Percentiles rank a stretch among this genome's conserved stretches.
Evolutionary conservation across 2,113 vertebrate species (phyloP).

Genomic region (Gavia stellata): DNA sequence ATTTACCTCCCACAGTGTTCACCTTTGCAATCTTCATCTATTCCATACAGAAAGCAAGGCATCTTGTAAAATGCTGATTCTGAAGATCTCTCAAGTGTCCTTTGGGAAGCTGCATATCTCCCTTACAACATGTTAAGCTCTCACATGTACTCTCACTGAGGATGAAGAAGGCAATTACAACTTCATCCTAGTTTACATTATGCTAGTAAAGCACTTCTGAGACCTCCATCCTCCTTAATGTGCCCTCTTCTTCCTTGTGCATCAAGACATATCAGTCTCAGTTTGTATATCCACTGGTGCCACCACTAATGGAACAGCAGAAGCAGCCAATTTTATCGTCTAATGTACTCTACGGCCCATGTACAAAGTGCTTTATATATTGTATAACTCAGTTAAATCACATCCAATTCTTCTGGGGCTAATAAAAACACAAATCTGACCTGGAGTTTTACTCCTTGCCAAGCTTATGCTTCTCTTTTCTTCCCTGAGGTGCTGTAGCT

Average conservation of each 20-base stretch:
- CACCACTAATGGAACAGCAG: background rate
- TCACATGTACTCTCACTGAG: background rate
- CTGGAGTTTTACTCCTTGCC: constrained; percentile 15
- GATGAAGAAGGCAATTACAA: background rate
- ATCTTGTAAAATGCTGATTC: background rate
- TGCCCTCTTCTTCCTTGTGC: background rate
- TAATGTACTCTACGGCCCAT: background rate
- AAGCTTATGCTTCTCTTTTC: background rate
- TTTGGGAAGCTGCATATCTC: background rate
- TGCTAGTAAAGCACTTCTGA: constrained; percentile 14
- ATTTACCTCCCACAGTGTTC: background rate
- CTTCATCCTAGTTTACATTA: background rate
- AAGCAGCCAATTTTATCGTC: background rate
- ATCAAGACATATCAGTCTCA: background rate
- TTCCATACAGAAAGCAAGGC: background rate
- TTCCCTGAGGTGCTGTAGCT: constrained; percentile 6
- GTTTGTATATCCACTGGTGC: background rate
- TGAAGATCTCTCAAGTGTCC: background rate
- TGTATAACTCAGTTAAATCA: constrained; percentile 9
- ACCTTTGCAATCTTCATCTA: background rate
- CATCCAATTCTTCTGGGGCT: background rate
- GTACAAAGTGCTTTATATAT: background rate
- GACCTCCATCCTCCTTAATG: background rate
- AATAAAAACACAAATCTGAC: constrained; percentile 3
- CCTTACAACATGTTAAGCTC: background rate